Base-by-base conservation (phyloP, 2,888 invertebrate species). In the Acleris cristana region DNA sequence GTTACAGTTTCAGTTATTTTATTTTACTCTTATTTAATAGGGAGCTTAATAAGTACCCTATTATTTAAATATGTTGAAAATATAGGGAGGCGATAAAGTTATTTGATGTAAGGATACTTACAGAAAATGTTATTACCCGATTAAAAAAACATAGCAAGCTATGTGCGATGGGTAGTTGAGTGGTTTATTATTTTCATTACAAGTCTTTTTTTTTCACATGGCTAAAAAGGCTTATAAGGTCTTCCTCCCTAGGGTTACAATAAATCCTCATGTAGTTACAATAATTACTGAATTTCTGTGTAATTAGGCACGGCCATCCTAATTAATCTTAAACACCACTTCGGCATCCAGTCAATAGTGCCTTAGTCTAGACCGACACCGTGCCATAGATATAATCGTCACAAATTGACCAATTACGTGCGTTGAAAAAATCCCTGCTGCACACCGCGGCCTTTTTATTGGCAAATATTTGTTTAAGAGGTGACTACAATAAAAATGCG, bases 401-500 rank as follows among this genome's bases (percentile, higher is more conserved):
- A 57, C 58, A 58, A 81, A 82, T 78, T 79, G 79, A 72, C 75
- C 79, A 75, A 79, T 79, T 77, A 76, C 70, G 69, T 52, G 74
- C 69, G 72, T 69, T 77, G 79, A 85, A 84, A 82, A 79, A 77
- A 74, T 73, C 71, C 65, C 67, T 71, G 70, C 71, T 48, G 63
- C 70, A 70, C 73, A 73, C 76, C 79, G 81, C 79, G 77, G 80
- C 78, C 82, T 80, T 80, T 72, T 83, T 84, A 82, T 83, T 79
- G 73, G 78, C 84, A 84, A 89, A 88, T 90, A 87, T 90, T 89
- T 88, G 86, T 85, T 87, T 87, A 89, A 89, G 87, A 85, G 86
- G 83, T 84, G 83, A 83, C 75, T 84, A 84, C 87, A 90, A 92
- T 91, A 91, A 92, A 92, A 92, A 90, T 91, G 83, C 85, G 85